phyloP scores from a whole-genome alignment of 2,113 vertebrate species.

The Jaculus jaculus region DNA sequence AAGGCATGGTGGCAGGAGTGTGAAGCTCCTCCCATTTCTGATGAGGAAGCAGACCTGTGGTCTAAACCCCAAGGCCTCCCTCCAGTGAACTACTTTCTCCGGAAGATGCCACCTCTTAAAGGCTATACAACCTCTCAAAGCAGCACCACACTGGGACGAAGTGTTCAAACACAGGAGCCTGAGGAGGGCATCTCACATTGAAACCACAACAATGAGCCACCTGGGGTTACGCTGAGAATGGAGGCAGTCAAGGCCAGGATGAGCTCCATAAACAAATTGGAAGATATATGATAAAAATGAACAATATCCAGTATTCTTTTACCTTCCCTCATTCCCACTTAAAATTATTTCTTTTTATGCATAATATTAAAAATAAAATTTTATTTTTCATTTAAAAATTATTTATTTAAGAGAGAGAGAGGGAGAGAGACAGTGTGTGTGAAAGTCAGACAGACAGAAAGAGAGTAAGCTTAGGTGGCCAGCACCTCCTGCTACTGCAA shows the following conservation, averaged over 20 bases:
- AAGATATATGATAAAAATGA: not conserved
- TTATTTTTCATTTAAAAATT: too few species aligned
- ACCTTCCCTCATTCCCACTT: too few species aligned
- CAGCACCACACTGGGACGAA: not conserved
- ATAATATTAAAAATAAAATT: too few species aligned
- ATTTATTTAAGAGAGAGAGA: too few species aligned
- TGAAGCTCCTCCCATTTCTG: not conserved
- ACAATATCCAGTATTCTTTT: not conserved
- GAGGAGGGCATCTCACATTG: not conserved
- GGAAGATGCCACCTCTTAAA: not conserved
- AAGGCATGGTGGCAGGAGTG: not conserved
- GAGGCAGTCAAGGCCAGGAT: not conserved
- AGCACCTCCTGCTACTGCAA: too few species aligned
- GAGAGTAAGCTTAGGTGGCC: too few species aligned
- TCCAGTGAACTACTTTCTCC: not conserved
- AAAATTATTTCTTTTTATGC: too few species aligned
- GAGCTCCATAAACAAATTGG: not conserved
- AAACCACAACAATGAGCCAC: not conserved
- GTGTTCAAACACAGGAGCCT: not conserved
- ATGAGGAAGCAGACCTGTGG: not conserved
- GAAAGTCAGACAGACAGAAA: too few species aligned
- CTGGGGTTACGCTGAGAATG: not conserved
- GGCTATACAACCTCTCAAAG: not conserved
- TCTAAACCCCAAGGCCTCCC: not conserved
- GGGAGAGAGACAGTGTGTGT: too few species aligned